phyloP scores from a whole-genome alignment of 2,888 invertebrate genomes.

The Onchidella celtica region DNA sequence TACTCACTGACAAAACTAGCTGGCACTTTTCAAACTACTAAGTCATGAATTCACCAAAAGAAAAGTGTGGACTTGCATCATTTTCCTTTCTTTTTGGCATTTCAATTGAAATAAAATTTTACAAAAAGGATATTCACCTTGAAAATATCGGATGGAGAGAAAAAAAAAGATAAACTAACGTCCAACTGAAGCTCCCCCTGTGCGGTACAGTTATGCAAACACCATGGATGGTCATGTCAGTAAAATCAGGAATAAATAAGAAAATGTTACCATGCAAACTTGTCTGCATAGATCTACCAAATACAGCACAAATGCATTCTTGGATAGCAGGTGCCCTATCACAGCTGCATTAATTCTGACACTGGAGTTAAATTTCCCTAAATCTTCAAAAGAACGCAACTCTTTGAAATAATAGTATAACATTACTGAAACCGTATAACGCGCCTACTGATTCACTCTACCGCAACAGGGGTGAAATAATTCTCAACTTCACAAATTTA shows the following conservation, averaged over 20 bases:
- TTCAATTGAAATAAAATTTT: no score
- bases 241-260: background rate
- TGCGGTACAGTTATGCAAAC: conserved; percentile 47
- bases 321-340: background rate
- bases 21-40: no score
- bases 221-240: conserved; percentile 47
- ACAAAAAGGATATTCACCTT: no score
- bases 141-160: no score
- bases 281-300: background rate
- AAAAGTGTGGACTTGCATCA: no score
- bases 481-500: background rate
- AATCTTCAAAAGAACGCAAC: no score
- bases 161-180: conserved; percentile 28
- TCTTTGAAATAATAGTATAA: no score
- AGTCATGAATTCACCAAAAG: no score
- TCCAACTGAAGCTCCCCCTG: conserved; percentile 46
- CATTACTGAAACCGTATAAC: no score
- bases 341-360: background rate
- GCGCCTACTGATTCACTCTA: background rate
- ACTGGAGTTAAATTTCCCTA: no score
- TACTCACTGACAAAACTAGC: no score
- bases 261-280: conserved; percentile 17
- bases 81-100: no score
- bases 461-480: conserved; percentile 26
- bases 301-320: background rate